These are phyloP conservation scores for Eonycteris spelaea DNA, from an alignment of 2,113 vertebrate species.

Conservation along the genomic window DNA sequence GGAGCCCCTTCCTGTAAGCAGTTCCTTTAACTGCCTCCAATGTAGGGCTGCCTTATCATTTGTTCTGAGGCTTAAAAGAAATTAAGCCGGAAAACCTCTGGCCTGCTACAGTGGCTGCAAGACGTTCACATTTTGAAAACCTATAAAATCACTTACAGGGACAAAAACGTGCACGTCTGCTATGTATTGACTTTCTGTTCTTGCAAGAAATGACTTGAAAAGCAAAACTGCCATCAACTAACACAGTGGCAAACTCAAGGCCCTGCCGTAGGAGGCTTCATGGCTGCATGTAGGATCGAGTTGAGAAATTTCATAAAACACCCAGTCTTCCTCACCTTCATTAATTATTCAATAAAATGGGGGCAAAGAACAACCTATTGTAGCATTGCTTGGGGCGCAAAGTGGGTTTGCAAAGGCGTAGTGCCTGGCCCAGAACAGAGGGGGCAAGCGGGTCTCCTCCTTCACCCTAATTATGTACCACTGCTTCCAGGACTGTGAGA, in stretches of 20 bases:
- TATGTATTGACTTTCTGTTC: no score
- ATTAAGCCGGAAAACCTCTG: not conserved
- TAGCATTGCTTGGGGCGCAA: not conserved
- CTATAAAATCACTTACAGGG: not conserved
- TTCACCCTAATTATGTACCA: not conserved
- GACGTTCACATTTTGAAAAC: not conserved
- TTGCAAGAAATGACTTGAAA: not conserved
- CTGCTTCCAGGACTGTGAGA: not conserved
- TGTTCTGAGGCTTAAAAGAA: not conserved
- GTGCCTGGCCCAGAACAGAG: not conserved
- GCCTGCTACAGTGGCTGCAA: not conserved
- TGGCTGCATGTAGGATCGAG: accelerated
- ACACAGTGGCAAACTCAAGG: no score
- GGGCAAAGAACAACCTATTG: not conserved
- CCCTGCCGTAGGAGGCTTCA: accelerated
- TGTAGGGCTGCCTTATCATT: no score
- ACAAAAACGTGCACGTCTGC: accelerated
- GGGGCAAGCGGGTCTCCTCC: not conserved
- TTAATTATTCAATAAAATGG: not conserved
- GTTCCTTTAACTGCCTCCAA: not conserved
- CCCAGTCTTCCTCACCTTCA: not conserved
- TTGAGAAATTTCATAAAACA: not conserved
- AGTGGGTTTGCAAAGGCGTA: not conserved
- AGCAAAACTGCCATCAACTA: accelerated
- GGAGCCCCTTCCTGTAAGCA: not conserved